Conservation (phyloP, 2,797 vertebrate genomes). For the Liparis tanakae region DNA sequence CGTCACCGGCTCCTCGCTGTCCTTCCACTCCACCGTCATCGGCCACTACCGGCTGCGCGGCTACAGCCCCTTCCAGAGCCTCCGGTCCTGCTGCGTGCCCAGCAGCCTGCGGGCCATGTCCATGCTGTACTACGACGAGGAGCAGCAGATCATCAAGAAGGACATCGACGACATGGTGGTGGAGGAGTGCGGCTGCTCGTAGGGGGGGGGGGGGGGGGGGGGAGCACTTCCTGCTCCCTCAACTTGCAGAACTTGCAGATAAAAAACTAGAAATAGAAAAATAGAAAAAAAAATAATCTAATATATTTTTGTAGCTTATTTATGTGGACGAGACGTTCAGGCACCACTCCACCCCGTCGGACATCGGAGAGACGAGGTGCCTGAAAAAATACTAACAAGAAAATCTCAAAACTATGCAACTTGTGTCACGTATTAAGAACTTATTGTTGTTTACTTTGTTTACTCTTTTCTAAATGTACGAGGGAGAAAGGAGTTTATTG, state of each 20-base stretch:
- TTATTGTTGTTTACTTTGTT: slow-evolving; percentile 71
- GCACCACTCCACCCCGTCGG: slow-evolving; percentile 59
- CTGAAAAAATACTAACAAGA: slow-evolving; percentile 79
- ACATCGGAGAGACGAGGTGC: slow-evolving; percentile 87
- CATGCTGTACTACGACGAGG: slow-evolving; percentile 98
- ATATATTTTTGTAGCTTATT: slow-evolving; percentile 90
- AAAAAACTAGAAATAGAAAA: slow-evolving; percentile 53
- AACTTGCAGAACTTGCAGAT: slow-evolving; percentile 76
- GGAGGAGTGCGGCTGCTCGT: slow-evolving; percentile 98
- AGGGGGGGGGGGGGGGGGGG: slow-evolving; percentile 46
- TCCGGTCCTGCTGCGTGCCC: slow-evolving; percentile 96
- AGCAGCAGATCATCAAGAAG: slow-evolving; percentile 98
- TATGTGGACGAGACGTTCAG: slow-evolving; percentile 76
- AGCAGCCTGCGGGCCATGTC: slow-evolving; percentile 97
- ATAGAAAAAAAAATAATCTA: slow-evolving; percentile 77
- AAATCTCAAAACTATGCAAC: slow-evolving; percentile 98
- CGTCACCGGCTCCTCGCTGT: slow-evolving; percentile 91
- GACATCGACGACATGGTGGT: slow-evolving; percentile 99
- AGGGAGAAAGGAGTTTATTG: slow-evolving; percentile 68
- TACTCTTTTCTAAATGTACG: slow-evolving; percentile 83
- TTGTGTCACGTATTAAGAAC: slow-evolving; percentile 86
- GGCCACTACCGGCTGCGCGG: slow-evolving; percentile 97
- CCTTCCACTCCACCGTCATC: slow-evolving; percentile 98
- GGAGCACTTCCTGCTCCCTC: slow-evolving; percentile 11
- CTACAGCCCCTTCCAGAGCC: slow-evolving; percentile 94